phyloP scores from a whole-genome alignment of 2,797 vertebrate species.

The Thripadectes ignobilis region DNA sequence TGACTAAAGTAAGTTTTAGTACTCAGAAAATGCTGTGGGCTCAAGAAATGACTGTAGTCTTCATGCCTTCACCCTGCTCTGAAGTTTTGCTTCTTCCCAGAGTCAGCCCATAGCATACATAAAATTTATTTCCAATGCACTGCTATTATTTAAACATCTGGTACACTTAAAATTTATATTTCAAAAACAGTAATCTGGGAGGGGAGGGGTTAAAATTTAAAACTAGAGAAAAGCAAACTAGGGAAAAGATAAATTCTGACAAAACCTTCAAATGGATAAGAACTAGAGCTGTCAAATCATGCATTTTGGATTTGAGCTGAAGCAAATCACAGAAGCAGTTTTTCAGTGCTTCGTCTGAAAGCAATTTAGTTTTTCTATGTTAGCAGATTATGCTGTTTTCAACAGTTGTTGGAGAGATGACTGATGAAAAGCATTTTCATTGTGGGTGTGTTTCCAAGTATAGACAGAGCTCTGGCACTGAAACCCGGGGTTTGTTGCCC shows the following conservation, averaged over 20 bases:
- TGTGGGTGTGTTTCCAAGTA: slow-evolving; percentile 19
- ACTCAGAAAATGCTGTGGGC: neutral
- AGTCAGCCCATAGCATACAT: neutral
- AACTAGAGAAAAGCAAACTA: neutral
- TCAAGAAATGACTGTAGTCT: neutral
- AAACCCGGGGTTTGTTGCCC: neutral
- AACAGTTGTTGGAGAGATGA: slow-evolving; percentile 51
- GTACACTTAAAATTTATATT: neutral
- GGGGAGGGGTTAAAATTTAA: neutral
- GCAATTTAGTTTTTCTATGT: slow-evolving; percentile 59
- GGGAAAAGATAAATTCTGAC: neutral
- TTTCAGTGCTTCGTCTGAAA: slow-evolving; percentile 43
- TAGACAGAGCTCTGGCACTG: slow-evolving; percentile 6
- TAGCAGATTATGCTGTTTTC: slow-evolving; percentile 59
- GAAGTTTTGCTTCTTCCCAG: neutral
- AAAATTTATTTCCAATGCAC: neutral
- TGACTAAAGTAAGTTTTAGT: neutral
- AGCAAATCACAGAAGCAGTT: slow-evolving; percentile 1
- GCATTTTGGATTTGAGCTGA: neutral
- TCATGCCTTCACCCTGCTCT: neutral
- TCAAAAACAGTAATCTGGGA: neutral
- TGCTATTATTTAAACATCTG: neutral
- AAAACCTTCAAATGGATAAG: neutral
- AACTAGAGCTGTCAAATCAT: neutral
- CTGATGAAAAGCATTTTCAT: slow-evolving; percentile 36